Evolutionary conservation across 2,113 vertebrate species (phyloP), one percentile per base, ranked within the genome.

Genomic region (Puffinus mauretanicus): DNA sequence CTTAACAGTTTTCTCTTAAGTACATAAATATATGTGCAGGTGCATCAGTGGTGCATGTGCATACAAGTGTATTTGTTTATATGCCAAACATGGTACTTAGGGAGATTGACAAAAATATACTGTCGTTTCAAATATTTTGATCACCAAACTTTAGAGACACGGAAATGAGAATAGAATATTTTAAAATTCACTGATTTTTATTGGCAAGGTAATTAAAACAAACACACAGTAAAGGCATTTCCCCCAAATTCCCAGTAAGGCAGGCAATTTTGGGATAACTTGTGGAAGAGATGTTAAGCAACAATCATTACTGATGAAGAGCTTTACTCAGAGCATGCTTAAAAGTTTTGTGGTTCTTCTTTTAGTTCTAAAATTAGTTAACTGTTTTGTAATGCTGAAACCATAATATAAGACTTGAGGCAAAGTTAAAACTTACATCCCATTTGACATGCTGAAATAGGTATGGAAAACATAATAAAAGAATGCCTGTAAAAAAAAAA

Each of bases 181-280:
- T 96, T 90, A 94, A 81, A 86, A 64, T 58, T 44, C 73, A 92
- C 79, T 88, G 79, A 21, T 93, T 90, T 95, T 81, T 73, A 87
- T 66, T 95, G 57, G 71, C 17, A 96, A 89, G 75, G 76, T 26
- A 87, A 79, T 86, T 90, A 94, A 90, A 79, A 76, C 27, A 78
- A 81, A 55, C 57, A 30, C 6, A 46, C 16, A 55, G 18, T 54
- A 79, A 81, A 94, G 52, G 10, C 29, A 72, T 76, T 80, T 89
- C 25, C 34, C 40, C 27, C 40, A 61, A 36, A 65, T 70, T 88
- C 18, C 20, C 60, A 49, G 2, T 30, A 49, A 85, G 29, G 55
- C 36, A 92, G 42, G 55, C 13, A 49, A 67, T 72, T 69, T 72
- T 26, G 76, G 62, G 10, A 58, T 38, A 80, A 20, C 13, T 80